Evolutionary conservation across 2,888 invertebrate species (phyloP).

Genomic region (Steinernema carpocapsae): DNA sequence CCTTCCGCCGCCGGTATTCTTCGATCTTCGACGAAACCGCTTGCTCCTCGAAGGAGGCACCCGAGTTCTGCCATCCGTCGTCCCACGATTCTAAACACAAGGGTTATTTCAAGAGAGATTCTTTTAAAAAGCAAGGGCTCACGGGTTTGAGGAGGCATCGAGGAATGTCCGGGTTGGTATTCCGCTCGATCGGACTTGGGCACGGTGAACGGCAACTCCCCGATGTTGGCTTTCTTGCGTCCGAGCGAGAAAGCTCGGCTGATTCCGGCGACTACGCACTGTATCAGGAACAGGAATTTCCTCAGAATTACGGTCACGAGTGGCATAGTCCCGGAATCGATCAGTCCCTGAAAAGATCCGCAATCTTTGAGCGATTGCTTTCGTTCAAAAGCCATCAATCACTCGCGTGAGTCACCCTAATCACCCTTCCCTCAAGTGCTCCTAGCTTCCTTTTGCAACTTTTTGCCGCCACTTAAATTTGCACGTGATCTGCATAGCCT

Average conservation of each 20-base stretch:
- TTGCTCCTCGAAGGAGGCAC: slow-evolving; percentile 18
- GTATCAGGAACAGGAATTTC: slow-evolving; percentile 41
- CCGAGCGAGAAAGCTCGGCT: slow-evolving; percentile 44
- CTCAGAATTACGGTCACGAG: slow-evolving; percentile 38
- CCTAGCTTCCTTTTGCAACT: too few relatives aligned
- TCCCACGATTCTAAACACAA: slow-evolving; percentile 10
- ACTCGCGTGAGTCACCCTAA: too few relatives aligned
- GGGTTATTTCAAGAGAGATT: not conserved
- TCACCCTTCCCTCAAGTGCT: too few relatives aligned
- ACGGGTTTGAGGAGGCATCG: not conserved
- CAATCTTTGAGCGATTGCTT: not conserved
- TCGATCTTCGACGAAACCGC: slow-evolving; percentile 57
- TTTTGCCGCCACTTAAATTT: too few relatives aligned
- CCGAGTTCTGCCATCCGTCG: slow-evolving; percentile 14
- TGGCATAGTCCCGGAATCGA: slow-evolving; percentile 39
- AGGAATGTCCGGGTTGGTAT: too few relatives aligned
- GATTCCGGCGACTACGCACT: slow-evolving; percentile 38
- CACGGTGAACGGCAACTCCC: slow-evolving; percentile 53
- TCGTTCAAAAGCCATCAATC: too few relatives aligned
- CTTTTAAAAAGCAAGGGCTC: not conserved
- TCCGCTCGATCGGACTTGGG: slow-evolving; percentile 12
- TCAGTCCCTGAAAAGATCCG: slow-evolving; percentile 20
- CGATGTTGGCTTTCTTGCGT: slow-evolving; percentile 48
- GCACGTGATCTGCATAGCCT: too few relatives aligned
- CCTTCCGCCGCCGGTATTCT: slow-evolving; percentile 54